Conservation (phyloP, 30 jellyfish, hydroid and myxozoan genomes). For the Haliclystus octoradiatus region DNA sequence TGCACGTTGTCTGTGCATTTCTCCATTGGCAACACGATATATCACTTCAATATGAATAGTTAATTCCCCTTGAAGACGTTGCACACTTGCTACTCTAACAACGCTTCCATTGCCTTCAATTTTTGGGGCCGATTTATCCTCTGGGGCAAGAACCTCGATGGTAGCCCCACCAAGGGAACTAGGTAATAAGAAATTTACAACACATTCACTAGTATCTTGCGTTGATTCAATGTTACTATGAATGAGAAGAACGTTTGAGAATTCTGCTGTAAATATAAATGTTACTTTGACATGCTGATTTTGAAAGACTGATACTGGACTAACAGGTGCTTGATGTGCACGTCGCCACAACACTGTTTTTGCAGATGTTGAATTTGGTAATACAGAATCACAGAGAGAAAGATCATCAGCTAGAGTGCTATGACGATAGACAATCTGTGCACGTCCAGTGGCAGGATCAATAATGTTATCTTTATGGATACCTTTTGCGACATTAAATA, state of each 20-base stretch:
- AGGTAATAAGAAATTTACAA: conserved; percentile 45
- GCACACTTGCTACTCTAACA: conserved; percentile 60
- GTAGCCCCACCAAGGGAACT: conserved; percentile 75
- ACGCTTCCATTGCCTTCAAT: conserved; percentile 11
- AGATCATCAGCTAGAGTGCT: conserved; percentile 64
- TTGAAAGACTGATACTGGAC: conserved; percentile 64
- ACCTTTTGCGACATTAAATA: conserved; percentile 60
- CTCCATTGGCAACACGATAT: conserved; percentile 17
- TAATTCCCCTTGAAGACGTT: conserved; percentile 64
- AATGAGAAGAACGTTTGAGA: conserved; percentile 65
- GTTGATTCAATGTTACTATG: conserved; percentile 39
- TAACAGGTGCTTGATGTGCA: conserved; percentile 64
- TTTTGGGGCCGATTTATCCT: conserved; percentile 14
- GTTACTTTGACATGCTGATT: conserved; percentile 41
- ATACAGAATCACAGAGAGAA: conserved; percentile 45
- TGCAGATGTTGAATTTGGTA: conserved; percentile 1
- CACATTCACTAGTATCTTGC: conserved; percentile 14
- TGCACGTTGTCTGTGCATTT: conserved; percentile 26
- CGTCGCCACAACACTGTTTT: conserved; percentile 30
- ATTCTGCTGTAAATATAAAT: conserved; percentile 65
- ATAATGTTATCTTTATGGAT: conserved; percentile 42
- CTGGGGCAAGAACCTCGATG: conserved; percentile 33
- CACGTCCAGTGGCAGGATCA: conserved; percentile 85
- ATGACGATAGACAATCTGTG: conserved; percentile 72
- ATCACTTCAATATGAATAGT: conserved; percentile 57